These are phyloP conservation scores for Rapana venosa DNA, from an alignment of 2,888 invertebrate species.

Conservation along the genomic window DNA sequence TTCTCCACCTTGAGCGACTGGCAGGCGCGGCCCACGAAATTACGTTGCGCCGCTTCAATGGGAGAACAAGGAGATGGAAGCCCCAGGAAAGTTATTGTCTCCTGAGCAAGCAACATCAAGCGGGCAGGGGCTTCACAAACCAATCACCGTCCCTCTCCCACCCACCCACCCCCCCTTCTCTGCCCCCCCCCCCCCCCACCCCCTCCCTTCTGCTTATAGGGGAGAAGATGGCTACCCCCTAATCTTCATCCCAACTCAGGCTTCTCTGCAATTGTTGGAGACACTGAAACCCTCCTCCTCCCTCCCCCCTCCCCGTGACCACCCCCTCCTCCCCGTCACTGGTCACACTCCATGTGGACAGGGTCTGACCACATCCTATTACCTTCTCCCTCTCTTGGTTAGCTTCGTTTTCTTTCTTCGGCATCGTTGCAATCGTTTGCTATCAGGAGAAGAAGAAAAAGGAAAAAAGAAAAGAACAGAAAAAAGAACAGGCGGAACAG, in stretches of 20 bases:
- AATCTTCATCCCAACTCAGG: conserved; percentile 25
- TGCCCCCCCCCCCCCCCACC: neutral
- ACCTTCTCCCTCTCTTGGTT: neutral
- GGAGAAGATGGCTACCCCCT: neutral
- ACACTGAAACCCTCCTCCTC: neutral
- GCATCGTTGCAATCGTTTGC: neutral
- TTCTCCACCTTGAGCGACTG: conserved; percentile 8
- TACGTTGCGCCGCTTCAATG: conserved; percentile 20
- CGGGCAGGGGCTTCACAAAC: neutral
- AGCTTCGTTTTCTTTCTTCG: neutral
- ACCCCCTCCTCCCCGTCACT: too few species aligned
- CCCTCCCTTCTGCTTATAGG: neutral
- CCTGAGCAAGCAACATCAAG: neutral
- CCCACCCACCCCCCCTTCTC: too few species aligned
- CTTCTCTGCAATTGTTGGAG: conserved; percentile 19
- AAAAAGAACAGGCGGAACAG: neutral
- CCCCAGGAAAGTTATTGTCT: conserved; percentile 30
- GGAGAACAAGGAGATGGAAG: conserved; percentile 19
- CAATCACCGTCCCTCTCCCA: neutral
- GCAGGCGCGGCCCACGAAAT: conserved; percentile 4
- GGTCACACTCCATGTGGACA: neutral
- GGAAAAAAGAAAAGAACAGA: neutral
- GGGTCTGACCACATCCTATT: neutral
- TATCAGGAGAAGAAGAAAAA: neutral
- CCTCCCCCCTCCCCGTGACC: neutral